phyloP scores from a whole-genome alignment of 2,797 vertebrate species.

The Ctenopoma kingsleyae region DNA sequence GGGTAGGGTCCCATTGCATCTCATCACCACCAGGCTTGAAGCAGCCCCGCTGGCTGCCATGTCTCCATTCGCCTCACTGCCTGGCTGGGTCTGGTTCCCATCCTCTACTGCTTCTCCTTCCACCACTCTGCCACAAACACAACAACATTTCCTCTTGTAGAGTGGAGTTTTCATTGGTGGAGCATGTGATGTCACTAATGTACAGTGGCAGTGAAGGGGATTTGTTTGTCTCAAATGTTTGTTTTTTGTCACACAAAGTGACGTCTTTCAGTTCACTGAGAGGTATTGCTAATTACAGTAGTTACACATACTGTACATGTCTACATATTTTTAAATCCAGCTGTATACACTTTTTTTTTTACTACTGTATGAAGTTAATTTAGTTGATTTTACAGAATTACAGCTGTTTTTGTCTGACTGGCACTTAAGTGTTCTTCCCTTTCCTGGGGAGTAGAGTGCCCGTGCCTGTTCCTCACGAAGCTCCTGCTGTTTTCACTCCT shows the following conservation, averaged over 20 bases:
- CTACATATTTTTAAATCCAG: slow-evolving; percentile 15
- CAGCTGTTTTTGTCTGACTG: slow-evolving; percentile 34
- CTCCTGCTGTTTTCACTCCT: slow-evolving; percentile 64
- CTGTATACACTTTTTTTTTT: not conserved
- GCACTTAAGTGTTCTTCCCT: slow-evolving; percentile 29
- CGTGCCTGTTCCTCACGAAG: slow-evolving; percentile 41
- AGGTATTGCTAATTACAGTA: not conserved
- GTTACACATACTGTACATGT: not conserved
- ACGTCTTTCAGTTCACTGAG: not conserved
- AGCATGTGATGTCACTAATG: slow-evolving; percentile 36
- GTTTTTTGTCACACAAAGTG: not conserved
- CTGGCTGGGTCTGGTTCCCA: slow-evolving; percentile 46
- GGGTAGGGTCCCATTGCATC: slow-evolving; percentile 78
- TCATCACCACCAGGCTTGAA: slow-evolving; percentile 75
- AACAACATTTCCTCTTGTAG: slow-evolving; percentile 24
- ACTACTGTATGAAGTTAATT: slow-evolving; percentile 24
- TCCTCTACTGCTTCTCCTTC: slow-evolving; percentile 53
- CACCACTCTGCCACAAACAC: slow-evolving; percentile 34
- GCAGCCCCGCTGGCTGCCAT: slow-evolving; percentile 68
- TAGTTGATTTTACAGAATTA: slow-evolving; percentile 31
- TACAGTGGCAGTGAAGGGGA: slow-evolving; percentile 1
- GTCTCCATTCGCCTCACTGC: slow-evolving; percentile 60
- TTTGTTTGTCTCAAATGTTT: not conserved
- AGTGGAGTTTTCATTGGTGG: slow-evolving; percentile 43
- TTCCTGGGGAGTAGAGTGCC: slow-evolving; percentile 13